Evolutionary conservation across 1,140 invertebrate genomes (phyloP).

Genomic region (Philopotamus ludificatus): DNA sequence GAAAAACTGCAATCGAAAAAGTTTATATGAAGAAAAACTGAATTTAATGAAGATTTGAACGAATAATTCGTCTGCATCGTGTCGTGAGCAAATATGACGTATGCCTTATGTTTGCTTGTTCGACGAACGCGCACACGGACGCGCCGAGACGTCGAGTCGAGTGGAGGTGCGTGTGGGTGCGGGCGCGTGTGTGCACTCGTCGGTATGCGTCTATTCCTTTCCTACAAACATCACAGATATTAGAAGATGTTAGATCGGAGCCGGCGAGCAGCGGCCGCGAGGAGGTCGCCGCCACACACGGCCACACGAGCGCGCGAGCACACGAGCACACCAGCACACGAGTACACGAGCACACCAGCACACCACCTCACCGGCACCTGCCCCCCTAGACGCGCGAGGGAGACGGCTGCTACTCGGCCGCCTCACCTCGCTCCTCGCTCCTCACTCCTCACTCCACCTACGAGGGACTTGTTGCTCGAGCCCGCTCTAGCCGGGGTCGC

Average conservation of each 20-base stretch:
- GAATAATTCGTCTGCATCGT: no score
- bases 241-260: conserved; percentile 42
- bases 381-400: conserved; percentile 13
- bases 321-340: conserved; percentile 15
- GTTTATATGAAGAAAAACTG: no score
- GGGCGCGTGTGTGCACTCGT: no score
- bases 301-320: conserved; percentile 11
- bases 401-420: conserved; percentile 8
- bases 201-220: conserved; percentile 31
- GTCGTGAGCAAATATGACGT: no score
- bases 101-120: no score
- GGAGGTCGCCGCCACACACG: conserved; percentile 17
- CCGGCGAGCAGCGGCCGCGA: conserved; percentile 30
- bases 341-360: background rate
- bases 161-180: no score
- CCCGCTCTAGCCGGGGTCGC: background rate
- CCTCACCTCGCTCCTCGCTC: background rate
- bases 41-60: no score
- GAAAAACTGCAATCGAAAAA: no score
- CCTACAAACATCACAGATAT: conserved; percentile 33
- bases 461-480: background rate
- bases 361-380: conserved; percentile 14
- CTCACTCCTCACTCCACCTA: background rate
- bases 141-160: no score
- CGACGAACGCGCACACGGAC: no score